These are phyloP conservation scores for Ecdyonurus torrentis DNA, from an alignment of 2,888 invertebrate species.

Conservation along the genomic window DNA sequence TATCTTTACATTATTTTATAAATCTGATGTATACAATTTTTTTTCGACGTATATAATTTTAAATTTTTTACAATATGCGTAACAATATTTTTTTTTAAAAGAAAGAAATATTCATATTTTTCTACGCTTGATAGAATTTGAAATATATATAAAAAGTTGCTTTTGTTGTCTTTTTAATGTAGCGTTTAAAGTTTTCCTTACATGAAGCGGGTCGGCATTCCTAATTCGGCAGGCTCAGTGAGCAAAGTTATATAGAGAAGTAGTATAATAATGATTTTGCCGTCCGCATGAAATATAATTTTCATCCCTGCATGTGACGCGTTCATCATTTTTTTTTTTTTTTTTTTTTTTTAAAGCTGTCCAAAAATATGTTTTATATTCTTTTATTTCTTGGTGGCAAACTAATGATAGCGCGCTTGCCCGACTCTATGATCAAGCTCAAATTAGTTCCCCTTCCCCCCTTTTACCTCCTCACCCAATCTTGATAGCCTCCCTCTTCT, in stretches of 20 bases:
- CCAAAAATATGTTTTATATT: no score
- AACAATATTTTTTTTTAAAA: no score
- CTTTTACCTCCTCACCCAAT: neutral
- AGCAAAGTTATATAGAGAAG: no score
- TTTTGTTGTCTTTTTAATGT: neutral
- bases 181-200: neutral
- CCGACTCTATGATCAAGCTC: neutral
- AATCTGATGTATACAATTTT: no score
- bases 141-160: neutral
- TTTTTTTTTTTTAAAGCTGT: neutral
- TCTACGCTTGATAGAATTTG: neutral
- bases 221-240: neutral
- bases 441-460: neutral
- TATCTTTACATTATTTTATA: no score
- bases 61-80: no score
- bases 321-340: neutral
- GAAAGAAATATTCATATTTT: neutral
- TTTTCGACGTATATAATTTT: no score
- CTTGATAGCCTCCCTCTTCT: neutral
- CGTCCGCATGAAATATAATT: no score
- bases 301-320: neutral
- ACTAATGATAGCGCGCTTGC: neutral
- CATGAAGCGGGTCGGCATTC: neutral
- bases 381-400: neutral
- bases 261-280: no score